These are phyloP conservation scores for Carassius auratus DNA, from an alignment of 2,113 vertebrate genomes.

Conservation along the genomic window DNA sequence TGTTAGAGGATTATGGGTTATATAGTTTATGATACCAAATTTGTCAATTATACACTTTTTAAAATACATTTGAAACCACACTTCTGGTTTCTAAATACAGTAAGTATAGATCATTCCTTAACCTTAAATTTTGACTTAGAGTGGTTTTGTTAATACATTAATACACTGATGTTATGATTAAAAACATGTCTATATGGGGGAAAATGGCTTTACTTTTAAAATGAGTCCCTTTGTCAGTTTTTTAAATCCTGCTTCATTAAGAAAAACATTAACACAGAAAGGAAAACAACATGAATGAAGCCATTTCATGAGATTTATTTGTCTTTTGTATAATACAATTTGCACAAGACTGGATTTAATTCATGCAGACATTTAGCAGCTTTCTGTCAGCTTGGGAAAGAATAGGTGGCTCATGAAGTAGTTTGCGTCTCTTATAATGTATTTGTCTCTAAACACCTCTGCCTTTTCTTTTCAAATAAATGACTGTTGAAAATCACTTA, in stretches of 20 bases:
- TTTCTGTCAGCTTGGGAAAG: background rate
- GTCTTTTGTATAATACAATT: background rate
- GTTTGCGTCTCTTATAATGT: background rate
- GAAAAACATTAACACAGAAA: background rate
- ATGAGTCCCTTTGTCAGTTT: background rate
- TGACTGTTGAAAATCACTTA: constrained; percentile 25
- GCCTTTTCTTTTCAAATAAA: constrained; percentile 10
- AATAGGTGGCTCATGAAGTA: background rate
- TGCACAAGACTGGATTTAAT: background rate
- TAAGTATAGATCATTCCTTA: background rate
- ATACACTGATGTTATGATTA: background rate
- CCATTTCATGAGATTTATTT: background rate
- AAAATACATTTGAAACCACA: background rate
- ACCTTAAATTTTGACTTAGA: background rate
- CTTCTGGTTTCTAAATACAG: background rate
- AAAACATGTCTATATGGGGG: background rate
- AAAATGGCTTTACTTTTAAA: background rate
- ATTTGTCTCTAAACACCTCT: constrained; percentile 18
- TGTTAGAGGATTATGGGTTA: background rate
- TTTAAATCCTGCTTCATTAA: background rate
- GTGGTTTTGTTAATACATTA: background rate
- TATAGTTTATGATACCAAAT: background rate
- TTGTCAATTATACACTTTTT: background rate
- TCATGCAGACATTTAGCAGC: constrained; percentile 9
- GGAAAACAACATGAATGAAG: background rate